Percentiles rank a stretch among this genome's conserved stretches.
Conservation (phyloP, 2,113 vertebrate species). For the Oncorhynchus masou region DNA sequence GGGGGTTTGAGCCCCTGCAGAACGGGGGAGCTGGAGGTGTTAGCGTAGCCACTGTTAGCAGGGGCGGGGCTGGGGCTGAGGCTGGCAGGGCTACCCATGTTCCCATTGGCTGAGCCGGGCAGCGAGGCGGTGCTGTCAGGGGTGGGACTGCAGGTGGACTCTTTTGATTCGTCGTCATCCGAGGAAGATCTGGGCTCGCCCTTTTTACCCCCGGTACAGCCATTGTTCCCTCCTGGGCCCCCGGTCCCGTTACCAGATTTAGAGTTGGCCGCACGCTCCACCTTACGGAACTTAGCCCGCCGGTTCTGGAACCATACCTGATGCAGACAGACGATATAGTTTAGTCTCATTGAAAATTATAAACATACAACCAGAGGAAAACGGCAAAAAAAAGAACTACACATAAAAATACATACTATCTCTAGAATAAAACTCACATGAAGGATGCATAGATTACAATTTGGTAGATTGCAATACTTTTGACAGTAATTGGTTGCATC, state of each 20-base stretch:
- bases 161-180: slow-evolving; percentile 92
- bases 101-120: slow-evolving; percentile 77
- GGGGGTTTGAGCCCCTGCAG: slow-evolving; percentile 84
- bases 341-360: background rate
- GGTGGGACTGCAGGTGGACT: slow-evolving; percentile 93
- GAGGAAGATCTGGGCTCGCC: slow-evolving; percentile 82
- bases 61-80: slow-evolving; percentile 86
- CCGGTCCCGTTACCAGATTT: slow-evolving; percentile 83
- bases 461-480: background rate
- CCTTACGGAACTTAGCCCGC: slow-evolving; percentile 84
- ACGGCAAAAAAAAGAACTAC: background rate
- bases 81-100: slow-evolving; percentile 84
- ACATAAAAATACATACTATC: background rate
- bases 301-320: slow-evolving; percentile 99
- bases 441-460: too few relatives aligned
- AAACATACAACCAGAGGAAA: background rate
- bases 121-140: slow-evolving; percentile 95
- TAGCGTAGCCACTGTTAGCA: slow-evolving; percentile 66
- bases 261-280: too few relatives aligned
- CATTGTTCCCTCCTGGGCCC: slow-evolving; percentile 60
- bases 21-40: slow-evolving; percentile 75
- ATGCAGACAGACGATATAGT: slow-evolving; percentile 4
- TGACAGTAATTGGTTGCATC: background rate
- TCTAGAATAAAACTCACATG: background rate
- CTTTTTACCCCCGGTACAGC: slow-evolving; percentile 76